Conservation (phyloP, 2,888 invertebrate genomes). For the Cryptocheilus praepositus region DNA sequence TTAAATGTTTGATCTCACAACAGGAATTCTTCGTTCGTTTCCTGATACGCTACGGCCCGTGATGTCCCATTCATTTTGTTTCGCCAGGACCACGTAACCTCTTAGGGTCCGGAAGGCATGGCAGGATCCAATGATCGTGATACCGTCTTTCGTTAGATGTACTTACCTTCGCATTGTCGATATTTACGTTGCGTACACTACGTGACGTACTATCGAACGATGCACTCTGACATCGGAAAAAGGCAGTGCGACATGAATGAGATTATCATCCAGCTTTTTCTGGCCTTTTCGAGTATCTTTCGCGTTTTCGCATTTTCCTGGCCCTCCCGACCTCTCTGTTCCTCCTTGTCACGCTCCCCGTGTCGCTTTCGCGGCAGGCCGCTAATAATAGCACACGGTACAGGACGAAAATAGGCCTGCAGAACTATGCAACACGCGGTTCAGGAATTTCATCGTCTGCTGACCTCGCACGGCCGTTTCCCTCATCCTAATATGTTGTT, state of each 20-base stretch:
- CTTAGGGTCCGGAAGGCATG: conserved; percentile 42
- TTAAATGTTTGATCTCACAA: background rate
- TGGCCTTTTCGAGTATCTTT: conserved; percentile 6
- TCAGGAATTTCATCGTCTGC: conserved; percentile 60
- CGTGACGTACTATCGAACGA: no score
- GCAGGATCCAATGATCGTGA: conserved; percentile 43
- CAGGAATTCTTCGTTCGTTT: background rate
- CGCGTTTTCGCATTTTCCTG: no score
- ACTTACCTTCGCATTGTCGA: no score
- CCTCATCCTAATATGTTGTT: conserved; percentile 35
- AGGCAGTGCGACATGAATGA: no score
- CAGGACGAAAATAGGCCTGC: conserved; percentile 63
- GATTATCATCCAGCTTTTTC: conserved; percentile 12
- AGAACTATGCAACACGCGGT: conserved; percentile 62
- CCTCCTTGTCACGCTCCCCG: conserved; percentile 25
- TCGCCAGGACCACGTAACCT: conserved; percentile 51
- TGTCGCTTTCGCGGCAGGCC: conserved; percentile 35
- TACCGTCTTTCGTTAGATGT: conserved; percentile 17
- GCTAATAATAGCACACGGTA: conserved; percentile 62
- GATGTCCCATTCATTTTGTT: no score
- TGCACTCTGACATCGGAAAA: no score
- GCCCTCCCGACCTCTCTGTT: conserved; percentile 10
- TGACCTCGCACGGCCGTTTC: conserved; percentile 52
- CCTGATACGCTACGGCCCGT: no score
- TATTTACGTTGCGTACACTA: no score